Base-by-base conservation (phyloP, 2,888 invertebrate species). In the Bombylius discolor region DNA sequence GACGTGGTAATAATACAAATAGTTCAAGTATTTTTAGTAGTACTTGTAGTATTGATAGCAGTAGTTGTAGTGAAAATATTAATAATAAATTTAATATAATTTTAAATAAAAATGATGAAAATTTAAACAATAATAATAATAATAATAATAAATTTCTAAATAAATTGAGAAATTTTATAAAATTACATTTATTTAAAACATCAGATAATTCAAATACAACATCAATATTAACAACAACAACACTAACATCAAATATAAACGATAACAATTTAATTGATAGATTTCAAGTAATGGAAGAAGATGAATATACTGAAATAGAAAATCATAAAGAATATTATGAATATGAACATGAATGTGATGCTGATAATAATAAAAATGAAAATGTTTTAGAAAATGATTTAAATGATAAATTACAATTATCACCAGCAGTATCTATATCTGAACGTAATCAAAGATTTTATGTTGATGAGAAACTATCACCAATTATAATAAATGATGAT, bases 381-480 rank as follows among this genome's bases (percentile, higher is more conserved):
- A 33, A 49, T 49, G 49, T 45, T 23, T 33, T 47, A 23, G 8
- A 50, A 45, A 42, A 44, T 50, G 34, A 49, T 50, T 50, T 55
- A 8, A 36, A 36, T 36, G 55, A 50, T 46, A 55, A 50, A 50
- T 47, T 55, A 39, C 34, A 5, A 36, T 42, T 42, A 42, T 42
- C 39, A 11, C 11, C 39, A 11, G 4, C 11, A 42, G n/a, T n/a
- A n/a, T 5, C 39, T 8, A 42, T 11, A n/a, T n/a, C n/a, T 11
- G 39, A 42, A 11, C 8, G 36, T 46, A 50, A 45, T 31, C 36
- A 55, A 3, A 34, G 49, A 49, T 42, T 50, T 47, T 45, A 50
- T 46, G 55, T 55, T 50, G 55, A 55, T 55, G 50, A 55, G 36
- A 55, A 47, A 51, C 47, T 50, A 12, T 55, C 55, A 36, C 55